Evolutionary conservation across 2,797 vertebrate genomes (phyloP).

Genomic region (Poeciliopsis turneri): DNA sequence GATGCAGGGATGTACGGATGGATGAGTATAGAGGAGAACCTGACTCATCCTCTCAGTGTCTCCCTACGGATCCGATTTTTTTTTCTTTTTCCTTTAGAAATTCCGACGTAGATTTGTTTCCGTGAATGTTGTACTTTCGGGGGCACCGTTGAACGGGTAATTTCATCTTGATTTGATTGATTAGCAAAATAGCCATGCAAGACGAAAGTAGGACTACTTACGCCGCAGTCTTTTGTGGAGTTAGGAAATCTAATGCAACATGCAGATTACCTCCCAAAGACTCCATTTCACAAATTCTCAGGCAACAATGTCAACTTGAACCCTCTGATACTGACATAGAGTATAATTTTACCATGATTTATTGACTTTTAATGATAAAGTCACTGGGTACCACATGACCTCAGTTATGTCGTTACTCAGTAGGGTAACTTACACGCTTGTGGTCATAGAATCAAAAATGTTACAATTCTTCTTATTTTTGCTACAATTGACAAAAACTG

Average conservation of each 20-base stretch:
- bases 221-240: neutral
- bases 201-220: neutral
- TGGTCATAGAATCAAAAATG: too few relatives aligned
- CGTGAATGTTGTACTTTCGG: neutral
- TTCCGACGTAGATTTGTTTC: conserved; percentile 8
- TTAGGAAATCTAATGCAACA: too few relatives aligned
- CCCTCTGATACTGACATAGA: neutral
- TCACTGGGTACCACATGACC: too few relatives aligned
- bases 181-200: conserved; percentile 6
- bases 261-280: neutral
- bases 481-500: too few relatives aligned
- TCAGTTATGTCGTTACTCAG: too few relatives aligned
- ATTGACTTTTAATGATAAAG: too few relatives aligned
- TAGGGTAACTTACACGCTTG: too few relatives aligned
- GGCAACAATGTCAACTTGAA: neutral
- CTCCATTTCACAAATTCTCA: neutral
- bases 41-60: conserved; percentile 63
- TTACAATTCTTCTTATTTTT: too few relatives aligned
- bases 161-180: conserved; percentile 29
- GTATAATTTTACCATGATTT: too few relatives aligned
- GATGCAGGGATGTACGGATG: conserved; percentile 67
- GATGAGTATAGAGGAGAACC: conserved; percentile 64
- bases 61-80: conserved; percentile 31
- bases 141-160: conserved; percentile 8
- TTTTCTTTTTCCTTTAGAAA: conserved; percentile 11